A percentile compares a stretch with the other conserved stretches of the same genome.
These are phyloP conservation scores for Hippocampus zosterae DNA, from an alignment of 2,113 vertebrate genomes.

Conservation along the genomic window DNA sequence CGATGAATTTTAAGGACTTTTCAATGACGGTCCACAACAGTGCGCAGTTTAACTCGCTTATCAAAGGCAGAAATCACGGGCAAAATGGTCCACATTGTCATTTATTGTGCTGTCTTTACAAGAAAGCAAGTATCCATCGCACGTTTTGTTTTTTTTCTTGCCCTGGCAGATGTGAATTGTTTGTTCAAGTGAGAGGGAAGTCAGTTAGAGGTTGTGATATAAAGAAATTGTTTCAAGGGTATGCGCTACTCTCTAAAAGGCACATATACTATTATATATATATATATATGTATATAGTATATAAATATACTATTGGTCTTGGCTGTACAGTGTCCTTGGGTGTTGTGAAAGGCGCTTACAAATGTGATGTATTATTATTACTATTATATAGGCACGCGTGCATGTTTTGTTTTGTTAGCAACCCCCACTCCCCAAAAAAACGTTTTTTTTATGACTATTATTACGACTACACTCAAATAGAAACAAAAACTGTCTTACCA, in stretches of 20 bases:
- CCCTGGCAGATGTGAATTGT: constrained; percentile 3
- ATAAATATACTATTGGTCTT: too few species aligned
- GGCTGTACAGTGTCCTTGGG: too few species aligned
- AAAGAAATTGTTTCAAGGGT: constrained; percentile 12
- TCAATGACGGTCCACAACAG: constrained; percentile 29
- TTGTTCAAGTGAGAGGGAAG: constrained; percentile 8
- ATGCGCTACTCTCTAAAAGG: not conserved
- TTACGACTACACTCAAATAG: not conserved
- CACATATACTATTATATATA: too few species aligned
- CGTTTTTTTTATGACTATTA: too few species aligned
- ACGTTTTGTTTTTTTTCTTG: constrained; percentile 9
- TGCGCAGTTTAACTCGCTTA: constrained; percentile 25
- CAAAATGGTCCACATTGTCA: constrained; percentile 33
- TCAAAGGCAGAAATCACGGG: constrained; percentile 35
- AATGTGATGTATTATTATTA: too few species aligned
- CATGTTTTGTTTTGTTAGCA: not conserved
- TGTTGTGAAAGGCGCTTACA: too few species aligned
- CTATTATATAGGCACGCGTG: not conserved
- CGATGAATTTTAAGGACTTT: constrained; percentile 49
- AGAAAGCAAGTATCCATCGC: constrained; percentile 20
- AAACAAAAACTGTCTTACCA: not conserved
- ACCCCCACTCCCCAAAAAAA: too few species aligned
- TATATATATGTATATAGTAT: too few species aligned
- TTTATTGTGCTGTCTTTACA: constrained; percentile 32
- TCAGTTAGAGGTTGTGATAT: not conserved